Conservation (phyloP, 2,113 vertebrate species). For the Hippocampus barbouri region DNA sequence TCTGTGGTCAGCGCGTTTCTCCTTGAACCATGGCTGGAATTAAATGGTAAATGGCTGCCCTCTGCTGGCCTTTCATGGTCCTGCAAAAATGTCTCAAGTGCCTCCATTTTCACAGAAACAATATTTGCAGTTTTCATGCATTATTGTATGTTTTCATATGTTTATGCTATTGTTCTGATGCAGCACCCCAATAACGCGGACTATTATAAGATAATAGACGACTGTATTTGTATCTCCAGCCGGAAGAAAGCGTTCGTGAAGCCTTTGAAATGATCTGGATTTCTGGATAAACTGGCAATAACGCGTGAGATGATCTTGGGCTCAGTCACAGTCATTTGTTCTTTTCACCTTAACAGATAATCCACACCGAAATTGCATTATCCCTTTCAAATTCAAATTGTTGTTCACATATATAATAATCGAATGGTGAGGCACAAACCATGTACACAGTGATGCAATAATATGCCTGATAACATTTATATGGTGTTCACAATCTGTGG, state of each 20-base stretch:
- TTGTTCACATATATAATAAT: too few relatives aligned
- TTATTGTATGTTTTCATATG: not conserved
- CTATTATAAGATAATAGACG: not conserved
- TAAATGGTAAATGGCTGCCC: constrained; percentile 26
- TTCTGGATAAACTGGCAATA: not conserved
- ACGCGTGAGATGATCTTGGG: not conserved
- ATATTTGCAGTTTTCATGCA: not conserved
- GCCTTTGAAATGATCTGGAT: not conserved
- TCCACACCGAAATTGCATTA: too few relatives aligned
- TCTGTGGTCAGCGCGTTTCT: too few relatives aligned
- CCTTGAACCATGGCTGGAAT: too few relatives aligned
- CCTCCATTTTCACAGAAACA: not conserved
- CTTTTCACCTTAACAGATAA: not conserved
- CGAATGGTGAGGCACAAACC: too few relatives aligned
- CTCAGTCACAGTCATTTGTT: not conserved
- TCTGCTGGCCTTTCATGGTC: constrained; percentile 21
- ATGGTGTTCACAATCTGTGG: too few relatives aligned
- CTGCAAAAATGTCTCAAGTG: not conserved
- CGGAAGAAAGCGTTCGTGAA: not conserved
- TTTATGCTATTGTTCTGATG: not conserved
- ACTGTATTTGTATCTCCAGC: not conserved
- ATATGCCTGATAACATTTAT: too few relatives aligned
- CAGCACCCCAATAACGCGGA: not conserved
- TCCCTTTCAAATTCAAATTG: too few relatives aligned
- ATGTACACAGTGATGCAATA: too few relatives aligned